These are phyloP conservation scores for Petrocephalus zakoni DNA, from an alignment of 2,113 vertebrate genomes.

Conservation along the genomic window DNA sequence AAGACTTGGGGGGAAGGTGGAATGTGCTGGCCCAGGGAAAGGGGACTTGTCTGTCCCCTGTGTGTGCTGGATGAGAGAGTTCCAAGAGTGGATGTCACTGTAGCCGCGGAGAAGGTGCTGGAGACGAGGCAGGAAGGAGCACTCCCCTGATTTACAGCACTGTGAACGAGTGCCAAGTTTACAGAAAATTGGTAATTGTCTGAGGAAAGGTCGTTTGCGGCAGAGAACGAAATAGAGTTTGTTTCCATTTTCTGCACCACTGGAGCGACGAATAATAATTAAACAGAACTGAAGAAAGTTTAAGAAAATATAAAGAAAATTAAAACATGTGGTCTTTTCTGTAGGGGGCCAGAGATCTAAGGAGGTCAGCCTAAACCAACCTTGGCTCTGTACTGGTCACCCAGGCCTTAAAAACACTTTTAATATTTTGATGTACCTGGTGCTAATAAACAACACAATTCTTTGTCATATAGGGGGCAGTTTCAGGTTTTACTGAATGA, in stretches of 20 bases:
- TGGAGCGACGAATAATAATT: background rate
- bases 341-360: background rate
- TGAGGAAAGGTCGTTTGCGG: background rate
- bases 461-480: background rate
- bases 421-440: background rate
- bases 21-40: background rate
- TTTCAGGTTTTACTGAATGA: background rate
- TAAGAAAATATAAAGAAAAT: slow-evolving; percentile 4
- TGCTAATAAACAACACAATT: background rate
- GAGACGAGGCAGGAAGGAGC: background rate
- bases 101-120: background rate
- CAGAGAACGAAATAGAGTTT: background rate
- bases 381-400: background rate
- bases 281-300: background rate
- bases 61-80: background rate
- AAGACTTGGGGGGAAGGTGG: background rate
- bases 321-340: background rate
- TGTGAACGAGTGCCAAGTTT: background rate
- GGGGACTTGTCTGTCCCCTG: background rate
- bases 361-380: background rate
- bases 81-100: background rate
- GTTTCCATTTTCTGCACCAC: background rate
- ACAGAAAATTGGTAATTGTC: background rate
- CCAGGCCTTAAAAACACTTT: background rate
- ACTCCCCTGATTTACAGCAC: background rate